Evolutionary conservation across 2,797 vertebrate species (phyloP), one percentile per base, ranked within the genome.

Genomic region (Acanthopagrus latus): DNA sequence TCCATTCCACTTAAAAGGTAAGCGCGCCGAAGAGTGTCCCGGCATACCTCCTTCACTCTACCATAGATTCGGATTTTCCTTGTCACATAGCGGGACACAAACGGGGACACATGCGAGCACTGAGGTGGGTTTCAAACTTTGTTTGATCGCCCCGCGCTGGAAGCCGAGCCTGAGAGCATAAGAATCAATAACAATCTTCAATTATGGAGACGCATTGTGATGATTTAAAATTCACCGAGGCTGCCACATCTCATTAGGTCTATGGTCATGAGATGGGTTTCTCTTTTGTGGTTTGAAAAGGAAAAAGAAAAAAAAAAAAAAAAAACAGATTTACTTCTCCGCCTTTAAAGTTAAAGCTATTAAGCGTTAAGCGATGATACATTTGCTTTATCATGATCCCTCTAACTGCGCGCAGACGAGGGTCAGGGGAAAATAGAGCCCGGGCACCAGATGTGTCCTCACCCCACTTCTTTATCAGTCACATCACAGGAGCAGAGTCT

Each of bases 1-100:
- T 84, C 82, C 88, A 74, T 68, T 85, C 85, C 87, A 85, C 83
- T 89, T 88, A 83, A 90, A 70, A 91, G 76, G 87, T 75, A 87
- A 83, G 84, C 69, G 29, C 71, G 75, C 51, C 47, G 68, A 74
- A 59, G 60, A 82, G 80, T 2, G 51, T 67, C 51, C 74, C 58
- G 16, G 59, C 64, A 63, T 65, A 66, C 66, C 74, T 78, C 69
- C 12, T 21, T 76, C 64, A 43, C 85, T 76, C 59, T 50, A 54
- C 27, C 27, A 5, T 18, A 62, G 33, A 52, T 78, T 68, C n/a
- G 44, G 20, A 52, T 76, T 78, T 82, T 48, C 56, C 51, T 64
- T 51, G 23, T 59, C 67, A 75, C 68, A 69, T 5, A n/a, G 27
- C 18, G 3, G 7, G 44, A 55, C 41, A 65, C 65, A 51, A 81